Conservation (phyloP, 2,113 vertebrate species). For the Cyanoramphus novaezelandiae region DNA sequence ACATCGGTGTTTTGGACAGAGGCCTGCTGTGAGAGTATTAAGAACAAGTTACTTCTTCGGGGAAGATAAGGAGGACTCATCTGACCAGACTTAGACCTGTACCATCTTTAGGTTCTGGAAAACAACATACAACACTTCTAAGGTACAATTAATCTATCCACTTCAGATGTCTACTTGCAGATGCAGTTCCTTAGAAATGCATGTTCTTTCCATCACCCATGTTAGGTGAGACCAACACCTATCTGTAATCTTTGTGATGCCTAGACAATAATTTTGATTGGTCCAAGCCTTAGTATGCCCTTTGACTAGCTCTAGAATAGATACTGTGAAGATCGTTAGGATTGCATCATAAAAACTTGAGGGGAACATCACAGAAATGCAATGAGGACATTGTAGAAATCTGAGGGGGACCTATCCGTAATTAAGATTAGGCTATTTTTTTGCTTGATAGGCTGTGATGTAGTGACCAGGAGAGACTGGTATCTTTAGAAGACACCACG, state of each 20-base stretch:
- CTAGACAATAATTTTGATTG: not conserved
- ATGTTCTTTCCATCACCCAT: not conserved
- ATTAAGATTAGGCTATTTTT: not conserved
- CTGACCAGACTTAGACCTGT: not conserved
- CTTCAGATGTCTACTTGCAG: not conserved
- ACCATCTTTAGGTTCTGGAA: not conserved
- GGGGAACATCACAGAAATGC: not conserved
- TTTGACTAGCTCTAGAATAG: not conserved
- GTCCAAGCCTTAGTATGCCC: not conserved
- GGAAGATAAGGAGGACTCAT: not conserved
- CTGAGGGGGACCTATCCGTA: not conserved
- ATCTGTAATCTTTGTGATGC: not conserved
- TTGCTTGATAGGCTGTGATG: not conserved
- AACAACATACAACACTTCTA: not conserved
- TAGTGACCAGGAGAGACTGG: not conserved
- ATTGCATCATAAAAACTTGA: not conserved
- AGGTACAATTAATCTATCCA: not conserved
- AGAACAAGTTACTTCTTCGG: not conserved
- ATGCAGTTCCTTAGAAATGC: not conserved
- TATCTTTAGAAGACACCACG: not conserved
- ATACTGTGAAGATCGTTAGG: not conserved
- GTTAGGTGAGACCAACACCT: not conserved
- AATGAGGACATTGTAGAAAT: not conserved
- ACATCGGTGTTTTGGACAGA: not conserved
- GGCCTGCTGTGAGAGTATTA: not conserved